Conservation (phyloP, 2,888 invertebrate genomes). For the Pyrochroa serraticornis region DNA sequence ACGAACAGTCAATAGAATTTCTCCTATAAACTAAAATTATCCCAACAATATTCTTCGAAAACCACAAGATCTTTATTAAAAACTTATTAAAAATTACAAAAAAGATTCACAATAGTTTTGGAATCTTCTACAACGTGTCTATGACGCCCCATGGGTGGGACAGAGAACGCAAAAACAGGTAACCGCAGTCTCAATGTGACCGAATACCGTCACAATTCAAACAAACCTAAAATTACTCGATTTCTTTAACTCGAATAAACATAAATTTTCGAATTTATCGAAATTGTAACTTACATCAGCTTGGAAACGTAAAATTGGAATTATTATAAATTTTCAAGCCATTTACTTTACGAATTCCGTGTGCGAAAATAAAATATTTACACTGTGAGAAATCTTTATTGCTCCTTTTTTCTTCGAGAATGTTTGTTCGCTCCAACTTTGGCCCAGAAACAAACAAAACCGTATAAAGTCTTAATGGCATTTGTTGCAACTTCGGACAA, state of each 20-base stretch:
- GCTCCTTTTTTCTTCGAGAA: conserved; percentile 4
- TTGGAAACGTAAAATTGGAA: conserved; percentile 2
- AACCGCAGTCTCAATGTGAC: background rate
- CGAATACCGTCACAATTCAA: too few relatives aligned
- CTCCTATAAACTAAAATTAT: too few relatives aligned
- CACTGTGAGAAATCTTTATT: conserved; percentile 9
- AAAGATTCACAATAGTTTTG: too few relatives aligned
- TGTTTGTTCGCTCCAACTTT: conserved; percentile 11
- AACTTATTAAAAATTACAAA: too few relatives aligned
- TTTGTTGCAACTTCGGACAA: conserved; percentile 1
- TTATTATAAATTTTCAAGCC: conserved; percentile 9
- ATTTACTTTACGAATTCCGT: conserved; percentile 3
- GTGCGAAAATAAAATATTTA: conserved; percentile 12
- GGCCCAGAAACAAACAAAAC: conserved; percentile 9
- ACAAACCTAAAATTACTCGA: too few relatives aligned
- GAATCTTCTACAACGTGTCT: too few relatives aligned
- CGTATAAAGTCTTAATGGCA: conserved; percentile 7
- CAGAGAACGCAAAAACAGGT: conserved; percentile 1
- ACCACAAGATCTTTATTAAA: too few relatives aligned
- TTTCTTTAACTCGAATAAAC: too few relatives aligned
- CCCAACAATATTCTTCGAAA: too few relatives aligned
- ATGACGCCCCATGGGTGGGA: too few relatives aligned
- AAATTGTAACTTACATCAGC: conserved; percentile 2
- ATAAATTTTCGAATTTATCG: background rate
- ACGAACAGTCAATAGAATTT: too few relatives aligned